phyloP scores from a whole-genome alignment of 2,888 invertebrate species.

The Aporophyla lueneburgensis region DNA sequence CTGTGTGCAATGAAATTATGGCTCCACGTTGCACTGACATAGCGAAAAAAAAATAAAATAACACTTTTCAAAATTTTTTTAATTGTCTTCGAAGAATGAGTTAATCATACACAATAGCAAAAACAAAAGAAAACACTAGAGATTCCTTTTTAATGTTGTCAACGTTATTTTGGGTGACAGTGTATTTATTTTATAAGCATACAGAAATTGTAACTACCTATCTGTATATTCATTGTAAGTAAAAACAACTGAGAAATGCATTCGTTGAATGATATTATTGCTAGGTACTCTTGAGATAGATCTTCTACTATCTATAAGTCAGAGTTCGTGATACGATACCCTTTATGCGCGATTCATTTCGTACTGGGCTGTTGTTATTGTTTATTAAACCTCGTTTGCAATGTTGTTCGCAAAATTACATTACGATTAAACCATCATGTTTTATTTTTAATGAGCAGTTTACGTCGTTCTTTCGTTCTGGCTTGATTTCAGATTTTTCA shows the following conservation, averaged over 20 bases:
- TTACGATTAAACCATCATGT: not conserved
- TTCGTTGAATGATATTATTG: conserved; percentile 18
- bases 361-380: conserved; percentile 38
- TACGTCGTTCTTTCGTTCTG: not conserved
- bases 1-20: too few relatives aligned
- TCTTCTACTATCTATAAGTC: conserved; percentile 51
- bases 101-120: too few relatives aligned
- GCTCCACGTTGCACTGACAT: too few relatives aligned
- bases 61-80: too few relatives aligned
- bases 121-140: too few relatives aligned
- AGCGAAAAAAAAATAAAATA: too few relatives aligned
- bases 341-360: conserved; percentile 26
- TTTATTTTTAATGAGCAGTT: not conserved
- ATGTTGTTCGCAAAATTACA: conserved; percentile 22
- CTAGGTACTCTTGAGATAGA: not conserved
- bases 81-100: too few relatives aligned
- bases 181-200: not conserved
- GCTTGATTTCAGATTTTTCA: not conserved
- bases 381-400: conserved; percentile 36
- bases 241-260: conserved; percentile 15
- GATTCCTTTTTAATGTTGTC: too few relatives aligned
- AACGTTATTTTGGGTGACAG: too few relatives aligned
- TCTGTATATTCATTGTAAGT: not conserved
- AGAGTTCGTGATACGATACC: conserved; percentile 53
- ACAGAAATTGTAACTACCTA: not conserved